Evolutionary conservation across 2,888 invertebrate species (phyloP).

Genomic region (Apoderus coryli): DNA sequence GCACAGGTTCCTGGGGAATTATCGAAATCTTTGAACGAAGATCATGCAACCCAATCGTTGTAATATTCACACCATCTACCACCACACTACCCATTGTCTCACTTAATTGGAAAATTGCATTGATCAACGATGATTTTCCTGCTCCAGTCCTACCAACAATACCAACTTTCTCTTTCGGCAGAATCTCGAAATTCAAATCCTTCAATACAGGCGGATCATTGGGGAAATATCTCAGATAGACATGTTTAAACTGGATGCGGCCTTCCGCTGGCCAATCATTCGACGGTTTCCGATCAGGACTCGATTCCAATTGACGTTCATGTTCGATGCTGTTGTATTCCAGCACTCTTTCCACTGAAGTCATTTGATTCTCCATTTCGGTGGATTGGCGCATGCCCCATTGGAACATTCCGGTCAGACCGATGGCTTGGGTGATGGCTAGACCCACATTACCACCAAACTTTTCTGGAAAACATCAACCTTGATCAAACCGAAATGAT

Average conservation of each 20-base stretch:
- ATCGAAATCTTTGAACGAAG: constrained; percentile 40
- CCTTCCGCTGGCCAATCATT: constrained; percentile 60
- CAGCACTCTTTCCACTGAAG: constrained; percentile 73
- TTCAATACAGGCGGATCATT: constrained; percentile 63
- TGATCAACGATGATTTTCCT: constrained; percentile 55
- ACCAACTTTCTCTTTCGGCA: constrained; percentile 58
- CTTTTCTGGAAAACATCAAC: constrained; percentile 24
- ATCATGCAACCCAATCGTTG: constrained; percentile 35
- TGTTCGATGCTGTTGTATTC: constrained; percentile 29
- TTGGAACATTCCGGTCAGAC: constrained; percentile 47
- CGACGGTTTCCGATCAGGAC: constrained; percentile 50
- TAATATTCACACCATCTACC: constrained; percentile 45
- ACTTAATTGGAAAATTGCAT: constrained; percentile 53
- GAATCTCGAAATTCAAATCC: constrained; percentile 49
- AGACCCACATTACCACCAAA: constrained; percentile 32
- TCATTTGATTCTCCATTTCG: constrained; percentile 60
- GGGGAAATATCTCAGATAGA: constrained; percentile 49
- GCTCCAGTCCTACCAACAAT: constrained; percentile 76
- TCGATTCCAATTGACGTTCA: constrained; percentile 36
- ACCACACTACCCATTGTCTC: constrained; percentile 40
- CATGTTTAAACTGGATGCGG: constrained; percentile 49
- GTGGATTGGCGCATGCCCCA: constrained; percentile 64
- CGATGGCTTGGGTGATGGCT: constrained; percentile 31
- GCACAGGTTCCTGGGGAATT: constrained; percentile 45
- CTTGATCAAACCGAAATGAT: no score